A percentile compares a stretch with the other conserved stretches of the same genome.
These are phyloP conservation scores for Thaumatotibia leucotreta DNA, from an alignment of 1,140 invertebrate species.

Conservation along the genomic window DNA sequence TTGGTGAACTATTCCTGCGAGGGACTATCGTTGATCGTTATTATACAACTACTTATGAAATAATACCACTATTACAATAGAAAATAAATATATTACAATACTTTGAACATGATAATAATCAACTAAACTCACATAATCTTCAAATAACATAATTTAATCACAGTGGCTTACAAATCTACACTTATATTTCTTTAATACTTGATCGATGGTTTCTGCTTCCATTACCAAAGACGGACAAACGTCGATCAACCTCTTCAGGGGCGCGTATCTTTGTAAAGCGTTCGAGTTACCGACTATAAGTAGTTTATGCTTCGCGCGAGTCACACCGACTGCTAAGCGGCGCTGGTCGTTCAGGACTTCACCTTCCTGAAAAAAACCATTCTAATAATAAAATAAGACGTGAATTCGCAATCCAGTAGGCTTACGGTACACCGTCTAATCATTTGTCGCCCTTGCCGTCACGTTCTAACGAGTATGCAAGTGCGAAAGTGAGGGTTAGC, in stretches of 20 bases:
- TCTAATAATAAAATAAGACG: no score
- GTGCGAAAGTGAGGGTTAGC: no score
- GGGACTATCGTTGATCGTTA: no score
- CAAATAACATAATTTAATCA: background rate
- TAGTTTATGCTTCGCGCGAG: conserved; percentile 93
- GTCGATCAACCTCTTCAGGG: conserved; percentile 82
- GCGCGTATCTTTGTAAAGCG: conserved; percentile 81
- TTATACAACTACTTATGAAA: background rate
- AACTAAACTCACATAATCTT: background rate
- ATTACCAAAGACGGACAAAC: conserved; percentile 34
- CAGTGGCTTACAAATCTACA: background rate
- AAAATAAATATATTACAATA: background rate
- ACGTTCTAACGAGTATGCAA: no score
- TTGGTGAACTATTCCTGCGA: no score
- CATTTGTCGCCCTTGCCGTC: no score
- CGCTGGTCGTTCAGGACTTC: conserved; percentile 91
- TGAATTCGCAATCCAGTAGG: no score
- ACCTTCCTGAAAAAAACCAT: conserved; percentile 78
- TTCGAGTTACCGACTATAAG: conserved; percentile 87
- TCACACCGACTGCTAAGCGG: conserved; percentile 94
- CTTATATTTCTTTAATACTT: conserved; percentile 29
- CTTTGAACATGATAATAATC: background rate
- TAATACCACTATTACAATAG: background rate
- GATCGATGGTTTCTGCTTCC: conserved; percentile 15
- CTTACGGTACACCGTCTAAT: no score